Conservation (phyloP, 2,797 vertebrate genomes). For the Eulemur albifrons region DNA sequence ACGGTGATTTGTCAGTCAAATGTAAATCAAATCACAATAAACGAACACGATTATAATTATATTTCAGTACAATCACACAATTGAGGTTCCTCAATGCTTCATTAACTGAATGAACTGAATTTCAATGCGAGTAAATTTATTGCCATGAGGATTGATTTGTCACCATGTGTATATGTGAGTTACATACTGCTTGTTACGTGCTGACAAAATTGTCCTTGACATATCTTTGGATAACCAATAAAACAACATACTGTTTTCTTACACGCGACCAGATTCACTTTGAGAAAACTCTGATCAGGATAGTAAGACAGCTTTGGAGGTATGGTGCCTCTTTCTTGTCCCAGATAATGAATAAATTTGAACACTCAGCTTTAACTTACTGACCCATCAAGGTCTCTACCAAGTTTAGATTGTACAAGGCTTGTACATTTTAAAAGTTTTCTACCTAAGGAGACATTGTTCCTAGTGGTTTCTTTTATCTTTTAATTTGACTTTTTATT, state of each 20-base stretch:
- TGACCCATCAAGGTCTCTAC: background rate
- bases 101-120: background rate
- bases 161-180: rapidly evolving
- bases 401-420: background rate
- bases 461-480: background rate
- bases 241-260: background rate
- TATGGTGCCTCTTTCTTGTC: background rate
- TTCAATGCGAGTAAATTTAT: background rate
- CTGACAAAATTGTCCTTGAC: background rate
- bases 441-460: background rate
- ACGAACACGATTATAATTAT: background rate
- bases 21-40: background rate
- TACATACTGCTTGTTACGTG: too few relatives aligned
- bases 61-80: background rate
- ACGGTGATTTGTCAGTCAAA: background rate
- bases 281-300: background rate
- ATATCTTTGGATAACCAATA: background rate
- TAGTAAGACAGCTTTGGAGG: background rate
- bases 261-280: background rate
- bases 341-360: background rate
- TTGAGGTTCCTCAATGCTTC: background rate
- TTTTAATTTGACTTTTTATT: background rate
- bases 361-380: background rate
- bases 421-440: background rate
- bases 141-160: rapidly evolving